phyloP scores from a whole-genome alignment of 2,113 vertebrate genomes.

The Reinhardtius hippoglossoides region DNA sequence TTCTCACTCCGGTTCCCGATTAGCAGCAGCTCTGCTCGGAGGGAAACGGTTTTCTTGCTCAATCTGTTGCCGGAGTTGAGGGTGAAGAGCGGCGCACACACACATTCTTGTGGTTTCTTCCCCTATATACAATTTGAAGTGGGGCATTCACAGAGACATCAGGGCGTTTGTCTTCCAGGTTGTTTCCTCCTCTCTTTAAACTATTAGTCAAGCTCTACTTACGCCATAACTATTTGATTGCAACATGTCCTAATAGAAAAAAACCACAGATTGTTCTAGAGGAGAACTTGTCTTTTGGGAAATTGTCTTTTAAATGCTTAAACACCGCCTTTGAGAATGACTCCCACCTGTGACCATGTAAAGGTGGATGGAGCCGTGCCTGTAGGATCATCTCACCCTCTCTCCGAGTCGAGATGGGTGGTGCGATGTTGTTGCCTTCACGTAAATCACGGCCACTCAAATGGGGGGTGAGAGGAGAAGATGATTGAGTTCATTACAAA shows the following conservation, averaged over 20 bases:
- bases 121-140: constrained; percentile 20
- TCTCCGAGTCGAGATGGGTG: constrained; percentile 50
- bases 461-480: constrained; percentile 13
- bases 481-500: constrained; percentile 55
- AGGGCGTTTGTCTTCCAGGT: constrained; percentile 62
- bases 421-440: constrained; percentile 9
- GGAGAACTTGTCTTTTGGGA: no score
- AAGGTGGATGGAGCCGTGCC: constrained; percentile 40
- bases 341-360: constrained; percentile 78
- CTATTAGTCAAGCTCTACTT: constrained; percentile 79
- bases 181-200: constrained; percentile 76
- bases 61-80: constrained; percentile 22
- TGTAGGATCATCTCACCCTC: constrained; percentile 43
- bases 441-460: constrained; percentile 11
- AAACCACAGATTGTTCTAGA: constrained; percentile 59
- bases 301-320: neutral
- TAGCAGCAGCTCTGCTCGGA: constrained; percentile 15
- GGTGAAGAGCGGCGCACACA: constrained; percentile 39
- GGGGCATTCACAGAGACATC: constrained; percentile 54
- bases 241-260: constrained; percentile 74
- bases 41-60: constrained; percentile 19
- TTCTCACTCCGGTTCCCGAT: constrained; percentile 34
- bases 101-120: constrained; percentile 65
- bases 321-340: constrained; percentile 76
- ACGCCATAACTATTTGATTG: constrained; percentile 76